Conservation (phyloP, 2,888 invertebrate species). For the Eretmocerus hayati region DNA sequence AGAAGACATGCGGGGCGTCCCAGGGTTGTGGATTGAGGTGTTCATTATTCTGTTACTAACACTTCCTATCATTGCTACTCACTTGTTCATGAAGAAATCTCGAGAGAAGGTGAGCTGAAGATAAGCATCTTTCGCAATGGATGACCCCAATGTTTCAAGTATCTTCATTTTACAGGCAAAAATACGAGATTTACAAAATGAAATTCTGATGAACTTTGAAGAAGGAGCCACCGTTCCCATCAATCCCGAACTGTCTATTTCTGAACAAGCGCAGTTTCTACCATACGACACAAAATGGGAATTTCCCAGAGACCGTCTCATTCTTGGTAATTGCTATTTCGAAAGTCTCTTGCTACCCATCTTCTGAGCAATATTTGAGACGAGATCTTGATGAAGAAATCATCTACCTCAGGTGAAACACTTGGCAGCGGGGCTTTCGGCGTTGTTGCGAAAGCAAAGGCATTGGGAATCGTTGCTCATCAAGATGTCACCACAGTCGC, state of each 20-base stretch:
- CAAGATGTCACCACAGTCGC: constrained; percentile 77
- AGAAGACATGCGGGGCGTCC: too few species aligned
- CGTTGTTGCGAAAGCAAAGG: constrained; percentile 82
- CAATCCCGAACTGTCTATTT: constrained; percentile 81
- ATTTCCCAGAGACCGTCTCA: constrained; percentile 78
- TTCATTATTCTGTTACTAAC: constrained; percentile 30
- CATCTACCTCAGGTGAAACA: constrained; percentile 61
- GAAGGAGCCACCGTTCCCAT: constrained; percentile 72
- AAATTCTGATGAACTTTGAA: constrained; percentile 70
- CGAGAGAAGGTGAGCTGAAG: constrained; percentile 40
- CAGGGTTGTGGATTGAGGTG: too few species aligned
- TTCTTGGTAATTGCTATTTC: constrained; percentile 60
- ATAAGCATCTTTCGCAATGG: neutral
- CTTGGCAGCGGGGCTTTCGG: constrained; percentile 94
- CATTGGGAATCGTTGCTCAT: constrained; percentile 68
- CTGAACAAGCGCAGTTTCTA: constrained; percentile 89
- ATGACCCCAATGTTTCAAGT: too few species aligned
- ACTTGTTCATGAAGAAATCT: constrained; percentile 37
- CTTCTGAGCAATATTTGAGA: neutral
- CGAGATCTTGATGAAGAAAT: neutral
- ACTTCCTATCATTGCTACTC: constrained; percentile 33
- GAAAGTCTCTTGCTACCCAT: neutral
- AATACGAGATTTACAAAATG: constrained; percentile 60
- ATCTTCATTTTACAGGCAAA: constrained; percentile 46
- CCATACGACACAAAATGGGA: constrained; percentile 89